These are phyloP conservation scores for Aradophagus sp. DNA, from an alignment of 1,140 invertebrate species.

Conservation along the genomic window DNA sequence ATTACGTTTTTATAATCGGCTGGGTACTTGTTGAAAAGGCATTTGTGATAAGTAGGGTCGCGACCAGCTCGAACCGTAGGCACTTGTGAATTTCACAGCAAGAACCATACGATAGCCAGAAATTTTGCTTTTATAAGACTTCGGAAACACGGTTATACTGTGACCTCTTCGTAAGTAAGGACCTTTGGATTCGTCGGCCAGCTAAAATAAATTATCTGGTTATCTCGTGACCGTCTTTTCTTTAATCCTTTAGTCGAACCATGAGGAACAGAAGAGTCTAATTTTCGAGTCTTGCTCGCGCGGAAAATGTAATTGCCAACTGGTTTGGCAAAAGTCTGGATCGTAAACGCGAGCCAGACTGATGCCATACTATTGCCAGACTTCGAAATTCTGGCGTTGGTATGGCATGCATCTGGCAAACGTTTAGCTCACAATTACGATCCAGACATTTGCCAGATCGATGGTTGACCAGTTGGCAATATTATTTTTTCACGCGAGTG, in stretches of 20 bases:
- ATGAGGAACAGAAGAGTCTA: no score
- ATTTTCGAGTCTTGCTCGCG: constrained; percentile 45
- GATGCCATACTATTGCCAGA: constrained; percentile 26
- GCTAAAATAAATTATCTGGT: constrained; percentile 53
- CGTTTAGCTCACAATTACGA: no score
- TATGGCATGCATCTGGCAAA: no score
- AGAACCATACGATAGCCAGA: constrained; percentile 44
- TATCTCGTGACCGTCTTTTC: constrained; percentile 37
- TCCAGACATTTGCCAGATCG: neutral
- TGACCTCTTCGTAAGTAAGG: constrained; percentile 56
- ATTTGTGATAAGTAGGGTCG: constrained; percentile 54
- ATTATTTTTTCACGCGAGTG: no score
- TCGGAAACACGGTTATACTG: constrained; percentile 41
- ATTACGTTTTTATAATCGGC: constrained; percentile 29
- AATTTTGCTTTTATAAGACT: constrained; percentile 58
- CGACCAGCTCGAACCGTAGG: constrained; percentile 44
- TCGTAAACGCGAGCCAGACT: no score
- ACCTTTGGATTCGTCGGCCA: constrained; percentile 44
- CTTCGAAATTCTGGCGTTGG: no score
- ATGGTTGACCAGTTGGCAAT: neutral
- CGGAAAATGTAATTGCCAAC: no score
- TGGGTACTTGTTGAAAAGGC: constrained; percentile 49
- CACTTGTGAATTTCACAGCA: constrained; percentile 50
- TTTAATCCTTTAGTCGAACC: neutral
- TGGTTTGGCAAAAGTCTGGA: no score